Base-by-base conservation (phyloP, 2,888 invertebrate genomes). In the Parapristionchus giblindavisi region DNA sequence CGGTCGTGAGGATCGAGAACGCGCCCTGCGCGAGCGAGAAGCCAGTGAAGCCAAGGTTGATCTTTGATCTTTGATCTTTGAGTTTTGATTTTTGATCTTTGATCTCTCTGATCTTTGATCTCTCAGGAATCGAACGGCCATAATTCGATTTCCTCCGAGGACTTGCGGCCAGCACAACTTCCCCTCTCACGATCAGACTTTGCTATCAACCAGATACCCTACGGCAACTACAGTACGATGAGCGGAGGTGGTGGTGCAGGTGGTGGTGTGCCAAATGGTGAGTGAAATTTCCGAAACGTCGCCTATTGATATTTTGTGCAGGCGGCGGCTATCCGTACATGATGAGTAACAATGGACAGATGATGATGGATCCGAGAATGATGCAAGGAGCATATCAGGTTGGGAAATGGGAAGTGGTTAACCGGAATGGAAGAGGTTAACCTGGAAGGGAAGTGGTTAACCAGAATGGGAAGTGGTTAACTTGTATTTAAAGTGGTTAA, bases 51-150 rank as follows among this genome's bases (percentile, higher is more conserved):
- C 34, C 5, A 52, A 51, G 66, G 66, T 17, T 21, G 24, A 21
- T 4, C 21, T 8, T 27, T 29, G 29, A 58, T 40, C 27, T 34
- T 38, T n/a, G 17, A 68, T 52, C 36, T 52, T 14, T 24, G n/a
- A n/a, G n/a, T n/a, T n/a, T 17, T 21, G 24, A 21, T 4, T 32
- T 8, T 27, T 29, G 29, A 58, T 40, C 27, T 34, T 38, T n/a
- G 17, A 68, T 52, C 36, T 52, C 6, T 24, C n/a, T n/a, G n/a
- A n/a, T n/a, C n/a, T n/a, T n/a, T n/a, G n/a, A n/a, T n/a, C n/a
- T 36, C 8, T n/a, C 51, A 68, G 68, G 68, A 68, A 3, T 68
- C 68, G n/a, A 68, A 52, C 68, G 68, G 68, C 3, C 27, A 51
- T 36, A 11, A 32, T 34, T 68, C 68, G n/a, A 52, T 68, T 14